Evolutionary conservation across 2,888 invertebrate species (phyloP).

Genomic region (Pecten maximus): DNA sequence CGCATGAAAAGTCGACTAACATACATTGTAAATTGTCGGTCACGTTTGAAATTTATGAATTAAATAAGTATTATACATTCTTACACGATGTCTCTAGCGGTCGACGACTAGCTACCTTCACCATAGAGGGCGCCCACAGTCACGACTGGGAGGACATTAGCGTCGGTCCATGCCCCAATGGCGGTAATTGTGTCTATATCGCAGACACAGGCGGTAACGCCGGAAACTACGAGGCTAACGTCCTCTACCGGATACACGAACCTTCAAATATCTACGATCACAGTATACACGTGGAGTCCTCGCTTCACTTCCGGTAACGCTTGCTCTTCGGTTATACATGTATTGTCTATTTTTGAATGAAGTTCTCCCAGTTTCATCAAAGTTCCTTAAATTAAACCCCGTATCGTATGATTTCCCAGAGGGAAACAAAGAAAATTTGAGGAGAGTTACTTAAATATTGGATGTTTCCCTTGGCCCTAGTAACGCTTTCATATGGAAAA

Average conservation of each 20-base stretch:
- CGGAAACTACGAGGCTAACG: conserved; percentile 58
- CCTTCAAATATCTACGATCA: conserved; percentile 47
- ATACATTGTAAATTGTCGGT: no score
- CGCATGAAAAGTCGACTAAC: no score
- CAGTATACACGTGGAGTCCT: conserved; percentile 37
- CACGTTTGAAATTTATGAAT: no score
- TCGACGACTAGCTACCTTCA: conserved; percentile 50
- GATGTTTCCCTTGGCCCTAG: no score
- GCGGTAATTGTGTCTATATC: conserved; percentile 62
- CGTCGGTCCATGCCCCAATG: conserved; percentile 59
- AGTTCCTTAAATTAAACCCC: no score
- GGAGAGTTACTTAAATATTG: no score
- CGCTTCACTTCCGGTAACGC: not conserved
- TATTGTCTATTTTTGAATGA: no score
- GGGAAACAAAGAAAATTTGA: no score
- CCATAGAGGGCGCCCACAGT: conserved; percentile 57
- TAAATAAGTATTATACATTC: not conserved
- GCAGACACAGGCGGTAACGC: conserved; percentile 64
- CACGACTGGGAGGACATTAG: conserved; percentile 67
- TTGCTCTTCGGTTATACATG: no score
- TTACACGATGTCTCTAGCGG: conserved; percentile 38
- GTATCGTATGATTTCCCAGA: no score
- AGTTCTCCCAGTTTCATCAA: no score
- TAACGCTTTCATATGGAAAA: no score
- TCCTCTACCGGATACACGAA: conserved; percentile 60